phyloP scores from a whole-genome alignment of 2,113 vertebrate genomes.

The Protobothrops flavoviridis region DNA sequence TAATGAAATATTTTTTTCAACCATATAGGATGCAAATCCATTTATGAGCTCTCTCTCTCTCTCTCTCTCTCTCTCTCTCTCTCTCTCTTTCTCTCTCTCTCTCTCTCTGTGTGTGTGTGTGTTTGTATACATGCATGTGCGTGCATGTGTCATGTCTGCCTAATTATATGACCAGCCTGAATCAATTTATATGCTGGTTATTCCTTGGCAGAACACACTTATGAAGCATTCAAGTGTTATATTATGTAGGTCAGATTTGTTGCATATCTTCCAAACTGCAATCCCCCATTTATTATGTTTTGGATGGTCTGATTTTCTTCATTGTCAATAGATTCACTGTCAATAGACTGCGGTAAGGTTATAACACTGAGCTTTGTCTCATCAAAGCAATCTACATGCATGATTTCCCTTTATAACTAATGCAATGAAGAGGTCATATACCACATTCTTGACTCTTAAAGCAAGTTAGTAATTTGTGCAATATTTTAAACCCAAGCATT shows the following conservation, averaged over 20 bases:
- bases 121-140: neutral
- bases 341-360: no score
- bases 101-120: no score
- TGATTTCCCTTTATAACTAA: slow-evolving; percentile 11
- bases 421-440: slow-evolving; percentile 16
- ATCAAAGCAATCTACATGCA: slow-evolving; percentile 2
- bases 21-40: no score
- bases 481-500: slow-evolving; percentile 10
- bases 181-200: neutral
- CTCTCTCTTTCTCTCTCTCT: no score
- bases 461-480: neutral
- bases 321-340: slow-evolving; percentile 8
- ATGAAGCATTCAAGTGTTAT: neutral
- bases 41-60: neutral
- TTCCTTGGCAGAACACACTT: neutral
- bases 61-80: no score
- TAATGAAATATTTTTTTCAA: neutral
- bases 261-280: neutral
- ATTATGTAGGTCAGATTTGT: neutral
- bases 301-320: slow-evolving; percentile 21
- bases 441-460: neutral
- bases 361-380: neutral
- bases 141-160: neutral
- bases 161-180: neutral
- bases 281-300: neutral